Evolutionary conservation across 2,113 vertebrate genomes (phyloP), one percentile per base, ranked within the genome.

Genomic region (Colius striatus): DNA sequence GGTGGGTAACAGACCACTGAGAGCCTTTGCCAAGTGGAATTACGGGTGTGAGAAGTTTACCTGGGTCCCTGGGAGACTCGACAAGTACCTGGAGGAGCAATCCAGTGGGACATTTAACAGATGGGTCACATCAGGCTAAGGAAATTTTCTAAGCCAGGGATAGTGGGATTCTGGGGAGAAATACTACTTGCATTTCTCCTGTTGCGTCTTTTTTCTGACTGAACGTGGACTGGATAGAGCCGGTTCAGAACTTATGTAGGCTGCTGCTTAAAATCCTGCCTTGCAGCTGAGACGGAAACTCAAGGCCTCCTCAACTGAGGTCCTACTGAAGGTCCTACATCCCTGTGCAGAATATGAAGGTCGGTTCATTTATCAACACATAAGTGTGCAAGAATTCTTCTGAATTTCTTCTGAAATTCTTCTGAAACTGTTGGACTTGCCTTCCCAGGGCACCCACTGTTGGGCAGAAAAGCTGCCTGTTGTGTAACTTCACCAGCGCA

Each of bases 171-270:
- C 87, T 4, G 5, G 38, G 45, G 54, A 75, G 36, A 67, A 76
- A 68, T 6, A n/a, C 11, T 13, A 14, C 1, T 22, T 6, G 4
- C 23, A 48, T 6, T 11, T 34, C 7, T 74, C 17, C 12, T 14
- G 27, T 26, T 55, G 19, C 54, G 15, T 53, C 43, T 67, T 61
- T n/a, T 72, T 85, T 26, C 36, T 76, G 62, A 20, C 50, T 73
- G 82, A 61, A 45, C 5, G 32, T 47, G 36, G 17, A n/a, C 30
- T 57, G 41, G 21, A 48, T 16, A 10, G 41, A 45, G 4, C 34
- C 6, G 0, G 23, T 34, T 63, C 71, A 76, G 48, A 60, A 62
- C 6, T 67, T 41, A 2, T 0, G 0, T n/a, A 21, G 30, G 22
- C 4, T 53, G 38, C 43, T 82, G 50, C 38, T 80, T 70, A n/a